A percentile compares a stretch with the other conserved stretches of the same genome.
phyloP scores from a whole-genome alignment of 2,888 invertebrate genomes.

The Standfussiana lucernea region DNA sequence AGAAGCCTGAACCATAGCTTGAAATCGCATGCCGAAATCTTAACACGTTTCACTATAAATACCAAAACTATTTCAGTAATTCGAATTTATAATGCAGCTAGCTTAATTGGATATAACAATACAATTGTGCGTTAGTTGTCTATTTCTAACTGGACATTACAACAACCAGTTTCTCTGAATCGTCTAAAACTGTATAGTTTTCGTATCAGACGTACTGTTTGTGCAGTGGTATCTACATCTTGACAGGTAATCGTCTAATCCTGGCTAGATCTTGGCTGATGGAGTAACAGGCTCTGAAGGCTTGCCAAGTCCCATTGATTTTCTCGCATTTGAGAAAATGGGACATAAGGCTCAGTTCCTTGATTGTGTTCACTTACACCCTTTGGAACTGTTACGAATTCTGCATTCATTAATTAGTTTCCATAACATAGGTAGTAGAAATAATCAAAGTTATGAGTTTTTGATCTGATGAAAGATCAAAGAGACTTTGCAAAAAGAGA shows the following conservation, averaged over 20 bases:
- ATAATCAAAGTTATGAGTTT: neutral
- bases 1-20: neutral
- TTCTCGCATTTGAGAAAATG: slow-evolving; percentile 42
- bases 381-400: neutral
- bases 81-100: slow-evolving; percentile 30
- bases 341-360: neutral
- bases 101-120: slow-evolving; percentile 53
- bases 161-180: slow-evolving; percentile 50
- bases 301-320: slow-evolving; percentile 62
- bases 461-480: neutral
- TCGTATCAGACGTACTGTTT: slow-evolving; percentile 40
- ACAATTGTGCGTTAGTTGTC: slow-evolving; percentile 50
- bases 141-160: slow-evolving; percentile 39
- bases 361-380: slow-evolving; percentile 21
- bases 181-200: slow-evolving; percentile 48
- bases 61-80: slow-evolving; percentile 16
- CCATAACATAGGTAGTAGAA: neutral
- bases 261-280: slow-evolving; percentile 58
- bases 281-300: slow-evolving; percentile 50
- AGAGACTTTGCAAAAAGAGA: neutral
- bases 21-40: neutral
- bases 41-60: neutral
- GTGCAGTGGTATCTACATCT: slow-evolving; percentile 61
- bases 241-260: slow-evolving; percentile 73
- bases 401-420: neutral